These are phyloP conservation scores for Iphiclides podalirius DNA, from an alignment of 2,888 invertebrate species.

Conservation along the genomic window DNA sequence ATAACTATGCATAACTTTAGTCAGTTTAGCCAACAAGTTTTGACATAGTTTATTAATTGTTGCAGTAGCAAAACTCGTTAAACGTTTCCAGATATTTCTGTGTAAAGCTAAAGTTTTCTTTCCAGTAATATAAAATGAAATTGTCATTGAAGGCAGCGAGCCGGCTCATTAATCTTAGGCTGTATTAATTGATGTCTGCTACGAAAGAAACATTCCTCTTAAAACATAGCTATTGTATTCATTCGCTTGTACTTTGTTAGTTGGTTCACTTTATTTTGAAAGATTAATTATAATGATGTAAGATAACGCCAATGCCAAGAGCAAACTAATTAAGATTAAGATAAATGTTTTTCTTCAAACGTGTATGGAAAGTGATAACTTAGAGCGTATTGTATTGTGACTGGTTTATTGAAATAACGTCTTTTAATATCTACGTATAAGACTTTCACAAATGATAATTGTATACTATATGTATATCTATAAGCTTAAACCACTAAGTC, in stretches of 20 bases:
- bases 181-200: constrained; percentile 35
- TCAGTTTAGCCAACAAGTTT: neutral
- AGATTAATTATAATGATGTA: constrained; percentile 24
- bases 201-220: constrained; percentile 20
- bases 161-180: constrained; percentile 25
- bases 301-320: constrained; percentile 45
- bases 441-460: constrained; percentile 14
- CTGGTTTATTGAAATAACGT: constrained; percentile 34
- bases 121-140: neutral
- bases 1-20: too few relatives aligned
- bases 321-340: constrained; percentile 38
- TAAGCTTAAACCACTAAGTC: constrained; percentile 7
- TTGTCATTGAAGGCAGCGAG: neutral
- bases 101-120: neutral
- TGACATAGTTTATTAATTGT: neutral
- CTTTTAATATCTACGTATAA: constrained; percentile 23
- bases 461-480: constrained; percentile 12
- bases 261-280: constrained; percentile 21
- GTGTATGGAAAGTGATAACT: constrained; percentile 36
- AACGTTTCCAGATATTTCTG: neutral
- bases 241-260: too few relatives aligned
- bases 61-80: neutral
- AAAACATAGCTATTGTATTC: too few relatives aligned
- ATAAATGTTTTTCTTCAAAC: constrained; percentile 36
- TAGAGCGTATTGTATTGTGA: constrained; percentile 34